Evolutionary conservation across 1,140 invertebrate genomes (phyloP).

Genomic region (Cherax quadricarinatus): DNA sequence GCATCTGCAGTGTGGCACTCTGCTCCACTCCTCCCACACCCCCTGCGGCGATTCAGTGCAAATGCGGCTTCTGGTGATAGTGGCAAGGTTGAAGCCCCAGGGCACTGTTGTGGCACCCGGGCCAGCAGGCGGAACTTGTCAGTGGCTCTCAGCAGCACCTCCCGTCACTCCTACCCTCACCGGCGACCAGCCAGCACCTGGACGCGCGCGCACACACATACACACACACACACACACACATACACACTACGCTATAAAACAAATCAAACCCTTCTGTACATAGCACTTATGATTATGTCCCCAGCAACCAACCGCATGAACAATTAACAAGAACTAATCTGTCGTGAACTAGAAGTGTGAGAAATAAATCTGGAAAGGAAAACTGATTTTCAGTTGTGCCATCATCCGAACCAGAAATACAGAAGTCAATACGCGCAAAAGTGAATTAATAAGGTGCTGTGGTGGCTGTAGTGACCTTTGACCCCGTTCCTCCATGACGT

Average conservation of each 20-base stretch:
- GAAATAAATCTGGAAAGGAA: neutral
- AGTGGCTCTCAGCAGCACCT: neutral
- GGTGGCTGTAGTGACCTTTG: neutral
- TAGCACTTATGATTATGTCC: too few species aligned
- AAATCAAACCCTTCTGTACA: neutral
- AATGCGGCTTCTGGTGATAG: conserved; percentile 19
- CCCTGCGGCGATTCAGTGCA: neutral
- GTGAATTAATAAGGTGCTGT: neutral
- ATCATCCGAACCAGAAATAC: neutral
- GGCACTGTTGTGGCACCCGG: neutral
- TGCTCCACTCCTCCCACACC: neutral
- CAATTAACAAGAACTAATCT: neutral
- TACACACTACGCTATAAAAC: too few species aligned
- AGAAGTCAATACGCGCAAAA: neutral
- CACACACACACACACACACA: too few species aligned
- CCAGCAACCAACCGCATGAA: neutral
- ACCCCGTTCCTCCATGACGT: too few species aligned
- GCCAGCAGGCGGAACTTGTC: neutral
- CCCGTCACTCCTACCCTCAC: neutral
- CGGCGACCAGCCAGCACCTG: neutral
- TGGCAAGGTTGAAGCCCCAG: conserved; percentile 4
- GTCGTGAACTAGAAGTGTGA: too few species aligned
- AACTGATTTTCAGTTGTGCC: neutral
- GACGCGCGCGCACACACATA: too few species aligned
- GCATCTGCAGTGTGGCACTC: neutral